Conservation (phyloP, 1,140 invertebrate species). For the Brachionus koreanus region DNA sequence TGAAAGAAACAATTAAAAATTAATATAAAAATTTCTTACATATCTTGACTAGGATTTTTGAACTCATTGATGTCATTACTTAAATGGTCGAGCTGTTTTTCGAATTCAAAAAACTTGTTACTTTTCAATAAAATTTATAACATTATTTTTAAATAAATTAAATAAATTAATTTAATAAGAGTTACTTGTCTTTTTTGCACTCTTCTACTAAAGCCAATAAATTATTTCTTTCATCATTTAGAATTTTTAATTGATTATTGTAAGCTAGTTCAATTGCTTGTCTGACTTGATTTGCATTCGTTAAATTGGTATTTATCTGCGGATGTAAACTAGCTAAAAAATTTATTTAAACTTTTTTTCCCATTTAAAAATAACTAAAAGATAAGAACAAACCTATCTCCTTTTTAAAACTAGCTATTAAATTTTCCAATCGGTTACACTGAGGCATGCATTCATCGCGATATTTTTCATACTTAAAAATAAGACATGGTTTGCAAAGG, state of each 20-base stretch:
- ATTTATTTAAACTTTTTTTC: not conserved
- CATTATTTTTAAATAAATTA: not conserved
- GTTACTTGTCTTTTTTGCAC: constrained; percentile 6
- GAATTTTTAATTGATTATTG: not conserved
- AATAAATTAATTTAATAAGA: not conserved
- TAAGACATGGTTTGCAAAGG: constrained; percentile 9
- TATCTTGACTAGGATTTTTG: constrained; percentile 16
- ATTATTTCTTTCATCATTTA: constrained; percentile 22
- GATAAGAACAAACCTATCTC: not conserved
- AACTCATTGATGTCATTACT: not conserved
- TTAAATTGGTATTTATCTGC: not conserved
- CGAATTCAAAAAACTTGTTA: constrained; percentile 1
- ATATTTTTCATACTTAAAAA: constrained; percentile 13
- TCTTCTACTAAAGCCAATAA: constrained; percentile 6
- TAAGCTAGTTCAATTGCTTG: not conserved
- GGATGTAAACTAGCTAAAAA: not conserved
- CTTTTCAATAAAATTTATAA: not conserved
- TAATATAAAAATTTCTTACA: not conserved
- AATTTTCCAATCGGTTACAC: not conserved
- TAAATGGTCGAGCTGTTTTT: not conserved
- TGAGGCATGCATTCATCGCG: not conserved
- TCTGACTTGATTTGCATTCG: not conserved
- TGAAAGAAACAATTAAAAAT: not conserved
- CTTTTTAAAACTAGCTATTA: not conserved
- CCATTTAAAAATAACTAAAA: not conserved